phyloP scores from a whole-genome alignment of 2,797 vertebrate genomes.

The Australoheros facetus region DNA sequence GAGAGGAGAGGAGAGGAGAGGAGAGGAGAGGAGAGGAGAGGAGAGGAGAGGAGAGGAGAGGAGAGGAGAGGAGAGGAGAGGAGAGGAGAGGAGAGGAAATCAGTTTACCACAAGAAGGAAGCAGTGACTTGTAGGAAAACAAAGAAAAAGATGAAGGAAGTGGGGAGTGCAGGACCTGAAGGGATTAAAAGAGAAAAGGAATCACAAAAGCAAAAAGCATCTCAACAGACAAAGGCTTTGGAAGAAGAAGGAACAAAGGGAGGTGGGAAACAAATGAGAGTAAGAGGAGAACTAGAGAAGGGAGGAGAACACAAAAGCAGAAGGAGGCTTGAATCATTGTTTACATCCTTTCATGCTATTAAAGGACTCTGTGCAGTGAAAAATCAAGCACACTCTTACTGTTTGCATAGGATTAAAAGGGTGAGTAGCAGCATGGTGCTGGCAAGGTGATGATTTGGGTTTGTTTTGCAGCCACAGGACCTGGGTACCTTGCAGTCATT shows the following conservation, averaged over 20 bases:
- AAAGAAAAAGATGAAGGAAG: conserved; percentile 25
- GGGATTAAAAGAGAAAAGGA: conserved; percentile 28
- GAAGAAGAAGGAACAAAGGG: conserved; percentile 14
- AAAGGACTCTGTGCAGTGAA: too few species aligned
- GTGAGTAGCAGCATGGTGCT: neutral
- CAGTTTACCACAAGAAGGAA: conserved; percentile 34
- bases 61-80: neutral
- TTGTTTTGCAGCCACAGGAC: neutral
- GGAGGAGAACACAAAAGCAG: conserved; percentile 26
- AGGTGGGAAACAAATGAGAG: conserved; percentile 41
- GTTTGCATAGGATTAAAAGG: too few species aligned
- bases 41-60: too few species aligned
- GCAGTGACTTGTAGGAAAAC: conserved; percentile 34
- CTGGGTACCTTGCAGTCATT: neutral
- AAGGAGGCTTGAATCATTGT: conserved; percentile 24
- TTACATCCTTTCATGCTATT: too few species aligned
- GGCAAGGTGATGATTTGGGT: neutral
- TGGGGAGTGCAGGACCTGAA: neutral
- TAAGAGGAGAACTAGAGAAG: conserved; percentile 32
- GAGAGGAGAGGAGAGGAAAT: conserved; percentile 17
- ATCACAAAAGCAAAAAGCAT: conserved; percentile 14
- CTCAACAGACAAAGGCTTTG: conserved; percentile 22
- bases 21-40: too few species aligned
- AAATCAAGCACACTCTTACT: too few species aligned
- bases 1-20: too few species aligned